Evolutionary conservation across 2,888 invertebrate species (phyloP).

Genomic region (Limenitis camilla): DNA sequence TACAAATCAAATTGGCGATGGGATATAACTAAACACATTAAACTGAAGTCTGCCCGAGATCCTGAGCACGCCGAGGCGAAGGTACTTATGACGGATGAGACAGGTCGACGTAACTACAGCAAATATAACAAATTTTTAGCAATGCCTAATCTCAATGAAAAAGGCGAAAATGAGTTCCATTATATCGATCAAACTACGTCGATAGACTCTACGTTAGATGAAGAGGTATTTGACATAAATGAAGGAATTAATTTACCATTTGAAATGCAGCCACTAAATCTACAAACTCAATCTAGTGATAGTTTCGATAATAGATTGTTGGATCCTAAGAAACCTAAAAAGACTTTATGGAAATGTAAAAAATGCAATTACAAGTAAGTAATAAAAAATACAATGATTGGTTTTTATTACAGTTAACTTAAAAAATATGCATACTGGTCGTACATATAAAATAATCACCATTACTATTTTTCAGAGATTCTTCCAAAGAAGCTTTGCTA

Average conservation of each 20-base stretch:
- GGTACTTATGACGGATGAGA: constrained; percentile 93
- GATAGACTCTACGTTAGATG: constrained; percentile 59
- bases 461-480: constrained; percentile 45
- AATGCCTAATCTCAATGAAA: constrained; percentile 76
- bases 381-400: neutral
- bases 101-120: constrained; percentile 91
- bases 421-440: neutral
- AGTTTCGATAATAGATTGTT: constrained; percentile 40
- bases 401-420: neutral
- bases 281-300: constrained; percentile 59
- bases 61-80: constrained; percentile 86
- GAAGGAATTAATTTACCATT: constrained; percentile 56
- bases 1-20: constrained; percentile 97
- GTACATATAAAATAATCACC: too few relatives aligned
- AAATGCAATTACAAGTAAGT: constrained; percentile 90
- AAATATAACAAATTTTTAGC: constrained; percentile 92
- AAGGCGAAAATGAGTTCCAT: constrained; percentile 67
- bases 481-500: constrained; percentile 63
- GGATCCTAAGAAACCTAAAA: constrained; percentile 74
- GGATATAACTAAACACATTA: constrained; percentile 97
- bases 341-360: constrained; percentile 91
- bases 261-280: constrained; percentile 77
- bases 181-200: constrained; percentile 56
- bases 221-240: constrained; percentile 65
- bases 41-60: constrained; percentile 89